These are phyloP conservation scores for Hemitrygon akajei DNA, from an alignment of 2,797 vertebrate genomes.

Conservation along the genomic window DNA sequence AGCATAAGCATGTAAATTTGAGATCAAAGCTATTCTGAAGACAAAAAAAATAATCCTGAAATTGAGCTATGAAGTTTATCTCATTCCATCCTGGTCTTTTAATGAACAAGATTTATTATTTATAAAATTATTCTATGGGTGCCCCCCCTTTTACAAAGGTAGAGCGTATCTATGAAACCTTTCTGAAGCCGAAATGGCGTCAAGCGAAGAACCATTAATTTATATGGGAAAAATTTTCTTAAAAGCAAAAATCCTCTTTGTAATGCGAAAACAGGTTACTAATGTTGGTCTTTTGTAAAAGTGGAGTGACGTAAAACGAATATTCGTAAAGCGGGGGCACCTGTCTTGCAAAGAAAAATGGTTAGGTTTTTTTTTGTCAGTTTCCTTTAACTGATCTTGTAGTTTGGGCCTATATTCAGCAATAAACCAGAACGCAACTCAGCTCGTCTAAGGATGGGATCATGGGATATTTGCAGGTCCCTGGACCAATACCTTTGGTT, in stretches of 20 bases:
- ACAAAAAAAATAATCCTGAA: neutral
- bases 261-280: too few relatives aligned
- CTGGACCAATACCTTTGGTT: neutral
- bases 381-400: neutral
- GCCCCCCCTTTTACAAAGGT: too few relatives aligned
- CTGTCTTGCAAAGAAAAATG: neutral
- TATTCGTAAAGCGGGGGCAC: too few relatives aligned
- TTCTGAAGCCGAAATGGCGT: too few relatives aligned
- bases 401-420: neutral
- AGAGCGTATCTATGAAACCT: too few relatives aligned
- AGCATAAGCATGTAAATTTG: neutral
- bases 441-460: neutral
- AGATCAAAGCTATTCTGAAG: neutral
- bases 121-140: neutral
- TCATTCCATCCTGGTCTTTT: neutral
- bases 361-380: neutral
- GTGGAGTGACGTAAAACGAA: too few relatives aligned
- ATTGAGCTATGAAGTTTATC: neutral
- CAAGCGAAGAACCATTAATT: too few relatives aligned
- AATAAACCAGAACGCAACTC: neutral
- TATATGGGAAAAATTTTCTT: too few relatives aligned
- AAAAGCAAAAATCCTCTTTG: too few relatives aligned
- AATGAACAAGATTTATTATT: neutral
- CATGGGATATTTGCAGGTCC: neutral
- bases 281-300: too few relatives aligned